These are phyloP conservation scores for Drosophila ercepeae DNA, from an alignment of 1,140 invertebrate genomes.

Conservation along the genomic window DNA sequence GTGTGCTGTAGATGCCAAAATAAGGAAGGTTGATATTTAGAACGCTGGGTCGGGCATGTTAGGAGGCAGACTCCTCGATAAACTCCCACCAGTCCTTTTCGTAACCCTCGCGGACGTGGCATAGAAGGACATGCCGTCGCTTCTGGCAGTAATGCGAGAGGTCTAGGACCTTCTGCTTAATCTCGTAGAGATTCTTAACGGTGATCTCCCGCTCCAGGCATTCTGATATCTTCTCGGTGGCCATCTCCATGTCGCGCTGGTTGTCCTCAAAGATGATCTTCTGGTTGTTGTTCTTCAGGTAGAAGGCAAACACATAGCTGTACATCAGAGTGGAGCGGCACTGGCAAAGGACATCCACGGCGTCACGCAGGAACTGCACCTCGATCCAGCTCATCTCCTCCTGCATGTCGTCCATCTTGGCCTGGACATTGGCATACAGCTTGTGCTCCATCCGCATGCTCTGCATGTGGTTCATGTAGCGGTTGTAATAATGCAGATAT, in stretches of 20 bases:
- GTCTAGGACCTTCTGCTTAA: conserved; percentile 99
- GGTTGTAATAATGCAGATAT: conserved; percentile 98
- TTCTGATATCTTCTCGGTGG: conserved; percentile 98
- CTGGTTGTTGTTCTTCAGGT: conserved; percentile 98
- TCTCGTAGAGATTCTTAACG: conserved; percentile 97
- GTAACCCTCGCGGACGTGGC: conserved; percentile 99
- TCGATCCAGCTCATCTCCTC: conserved; percentile 99
- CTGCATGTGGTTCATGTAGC: conserved; percentile 99
- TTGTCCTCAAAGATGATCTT: conserved; percentile 99
- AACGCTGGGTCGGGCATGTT: background rate
- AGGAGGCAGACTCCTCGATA: conserved; percentile 85
- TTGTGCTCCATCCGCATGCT: conserved; percentile 98
- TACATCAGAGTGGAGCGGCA: conserved; percentile 99
- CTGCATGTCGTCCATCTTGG: conserved; percentile 99
- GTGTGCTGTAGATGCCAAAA: background rate
- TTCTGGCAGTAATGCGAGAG: conserved; percentile 96
- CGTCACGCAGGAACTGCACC: conserved; percentile 98
- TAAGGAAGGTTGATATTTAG: background rate
- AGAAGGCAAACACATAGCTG: conserved; percentile 99
- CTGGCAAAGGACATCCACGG: conserved; percentile 98
- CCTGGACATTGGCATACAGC: conserved; percentile 95
- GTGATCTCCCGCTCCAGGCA: conserved; percentile 99
- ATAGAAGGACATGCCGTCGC: conserved; percentile 95
- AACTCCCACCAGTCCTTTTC: conserved; percentile 99
- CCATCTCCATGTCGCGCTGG: conserved; percentile 98